A percentile compares a stretch with the other conserved stretches of the same genome.
Conservation (phyloP, 2,113 vertebrate genomes). For the Coracopsis vasa region DNA sequence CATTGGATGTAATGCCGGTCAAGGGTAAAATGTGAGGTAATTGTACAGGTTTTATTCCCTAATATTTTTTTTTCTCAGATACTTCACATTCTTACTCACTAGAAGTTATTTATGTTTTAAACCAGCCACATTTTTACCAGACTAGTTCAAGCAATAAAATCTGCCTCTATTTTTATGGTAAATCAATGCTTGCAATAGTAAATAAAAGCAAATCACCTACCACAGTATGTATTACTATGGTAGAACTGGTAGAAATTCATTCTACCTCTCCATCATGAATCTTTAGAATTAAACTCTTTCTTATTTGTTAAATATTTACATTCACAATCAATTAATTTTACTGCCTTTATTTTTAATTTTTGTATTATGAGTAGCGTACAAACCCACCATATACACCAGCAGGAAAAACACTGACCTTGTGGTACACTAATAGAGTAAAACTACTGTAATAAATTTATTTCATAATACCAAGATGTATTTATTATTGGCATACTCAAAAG, state of each 20-base stretch:
- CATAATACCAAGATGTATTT: not conserved
- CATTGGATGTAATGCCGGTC: not conserved
- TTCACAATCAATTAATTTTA: not conserved
- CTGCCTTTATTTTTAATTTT: not conserved
- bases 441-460: not conserved
- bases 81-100: not conserved
- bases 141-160: slow-evolving; percentile 14
- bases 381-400: not conserved
- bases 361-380: not conserved
- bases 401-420: not conserved
- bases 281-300: not conserved
- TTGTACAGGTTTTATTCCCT: not conserved
- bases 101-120: not conserved
- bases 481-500: not conserved
- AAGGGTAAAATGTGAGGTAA: not conserved
- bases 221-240: not conserved
- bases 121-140: not conserved
- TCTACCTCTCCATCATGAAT: not conserved
- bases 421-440: not conserved
- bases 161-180: not conserved
- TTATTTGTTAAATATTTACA: not conserved
- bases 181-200: not conserved
- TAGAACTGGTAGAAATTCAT: not conserved
- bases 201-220: slow-evolving; percentile 13
- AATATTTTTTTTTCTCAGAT: not conserved